phyloP scores from a whole-genome alignment of 2,797 vertebrate genomes.

The Ctenopoma kingsleyae region DNA sequence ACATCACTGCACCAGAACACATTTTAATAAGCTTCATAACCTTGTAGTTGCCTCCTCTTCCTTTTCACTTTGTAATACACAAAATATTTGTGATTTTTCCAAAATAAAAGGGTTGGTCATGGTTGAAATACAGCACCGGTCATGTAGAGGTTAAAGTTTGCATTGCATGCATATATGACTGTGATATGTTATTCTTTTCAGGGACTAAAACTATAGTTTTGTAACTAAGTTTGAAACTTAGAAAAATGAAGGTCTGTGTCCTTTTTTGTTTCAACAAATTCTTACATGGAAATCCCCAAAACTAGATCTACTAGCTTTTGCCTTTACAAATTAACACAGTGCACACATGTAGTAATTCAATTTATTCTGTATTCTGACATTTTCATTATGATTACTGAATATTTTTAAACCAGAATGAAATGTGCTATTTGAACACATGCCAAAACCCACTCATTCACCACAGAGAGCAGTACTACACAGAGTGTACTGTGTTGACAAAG shows the following conservation, averaged over 20 bases:
- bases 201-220: too few relatives aligned
- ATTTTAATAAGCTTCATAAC: slow-evolving; percentile 65
- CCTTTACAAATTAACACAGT: slow-evolving; percentile 28
- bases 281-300: too few relatives aligned
- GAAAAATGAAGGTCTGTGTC: background rate
- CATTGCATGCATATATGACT: background rate
- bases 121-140: background rate
- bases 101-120: background rate
- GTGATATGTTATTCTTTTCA: background rate
- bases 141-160: background rate
- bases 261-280: background rate
- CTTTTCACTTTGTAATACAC: slow-evolving; percentile 30
- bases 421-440: slow-evolving; percentile 30
- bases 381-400: slow-evolving; percentile 35
- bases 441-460: slow-evolving; percentile 16
- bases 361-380: slow-evolving; percentile 39
- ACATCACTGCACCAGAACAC: slow-evolving; percentile 53
- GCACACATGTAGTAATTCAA: slow-evolving; percentile 33
- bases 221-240: too few relatives aligned
- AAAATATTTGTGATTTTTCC: slow-evolving; percentile 8
- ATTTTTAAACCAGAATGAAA: slow-evolving; percentile 30
- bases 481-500: slow-evolving; percentile 31
- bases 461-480: slow-evolving; percentile 19
- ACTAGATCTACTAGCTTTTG: slow-evolving; percentile 1
- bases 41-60: slow-evolving; percentile 25